Conservation (phyloP, 1,140 invertebrate genomes). For the Nasonia vitripennis region DNA sequence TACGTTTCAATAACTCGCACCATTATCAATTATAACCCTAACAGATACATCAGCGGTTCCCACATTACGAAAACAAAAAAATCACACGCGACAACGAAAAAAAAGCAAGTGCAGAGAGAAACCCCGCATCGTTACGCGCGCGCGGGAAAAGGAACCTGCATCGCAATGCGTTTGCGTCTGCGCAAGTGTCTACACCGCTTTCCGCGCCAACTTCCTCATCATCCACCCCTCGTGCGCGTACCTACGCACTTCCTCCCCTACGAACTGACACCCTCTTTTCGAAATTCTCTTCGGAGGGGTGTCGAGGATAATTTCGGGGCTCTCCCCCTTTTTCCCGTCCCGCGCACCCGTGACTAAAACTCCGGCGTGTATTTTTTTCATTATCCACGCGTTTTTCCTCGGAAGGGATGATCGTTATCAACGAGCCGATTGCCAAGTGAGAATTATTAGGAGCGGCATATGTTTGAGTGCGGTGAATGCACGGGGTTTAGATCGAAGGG, state of each 20-base stretch:
- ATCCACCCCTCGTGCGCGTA: background rate
- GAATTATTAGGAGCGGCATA: conserved; percentile 21
- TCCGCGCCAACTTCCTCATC: background rate
- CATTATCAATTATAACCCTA: too few species aligned
- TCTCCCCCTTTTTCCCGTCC: background rate
- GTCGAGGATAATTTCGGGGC: conserved; percentile 29
- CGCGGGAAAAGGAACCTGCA: conserved; percentile 30
- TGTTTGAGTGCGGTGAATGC: background rate
- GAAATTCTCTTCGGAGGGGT: conserved; percentile 25
- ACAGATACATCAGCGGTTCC: too few species aligned
- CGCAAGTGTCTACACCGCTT: conserved; percentile 28
- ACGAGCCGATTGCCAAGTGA: conserved; percentile 19
- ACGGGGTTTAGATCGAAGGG: conserved; percentile 28
- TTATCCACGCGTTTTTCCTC: conserved; percentile 17
- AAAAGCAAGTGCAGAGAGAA: conserved; percentile 33
- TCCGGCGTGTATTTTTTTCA: conserved; percentile 20
- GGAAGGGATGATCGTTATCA: conserved; percentile 32
- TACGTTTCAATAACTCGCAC: background rate
- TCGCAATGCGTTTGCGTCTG: background rate
- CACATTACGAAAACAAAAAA: background rate
- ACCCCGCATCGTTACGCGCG: too few species aligned
- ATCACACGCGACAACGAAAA: background rate
- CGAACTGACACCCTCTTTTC: conserved; percentile 14
- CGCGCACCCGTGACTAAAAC: background rate
- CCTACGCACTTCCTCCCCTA: background rate